These are phyloP conservation scores for Eclectus roratus DNA, from an alignment of 2,113 vertebrate genomes.

Conservation along the genomic window DNA sequence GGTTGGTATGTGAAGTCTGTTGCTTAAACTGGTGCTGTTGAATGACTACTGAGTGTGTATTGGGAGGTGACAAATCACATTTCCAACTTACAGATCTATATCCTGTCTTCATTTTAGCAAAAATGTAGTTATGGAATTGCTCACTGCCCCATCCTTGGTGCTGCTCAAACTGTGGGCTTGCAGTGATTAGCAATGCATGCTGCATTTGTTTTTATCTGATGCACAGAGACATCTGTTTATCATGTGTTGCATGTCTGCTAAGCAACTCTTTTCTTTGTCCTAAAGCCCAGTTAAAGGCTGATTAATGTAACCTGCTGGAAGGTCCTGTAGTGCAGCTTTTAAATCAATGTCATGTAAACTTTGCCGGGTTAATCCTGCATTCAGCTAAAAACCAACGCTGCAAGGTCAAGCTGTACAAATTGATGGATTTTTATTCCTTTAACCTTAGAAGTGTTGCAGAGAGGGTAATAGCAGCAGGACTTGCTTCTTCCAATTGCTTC, in stretches of 20 bases:
- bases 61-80: background rate
- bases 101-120: background rate
- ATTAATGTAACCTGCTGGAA: conserved; percentile 44
- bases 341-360: conserved; percentile 39
- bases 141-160: background rate
- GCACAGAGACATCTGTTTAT: conserved; percentile 57
- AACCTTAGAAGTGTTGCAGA: conserved; percentile 59
- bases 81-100: background rate
- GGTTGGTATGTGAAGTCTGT: background rate
- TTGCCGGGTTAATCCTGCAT: conserved; percentile 50
- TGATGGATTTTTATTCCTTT: conserved; percentile 63
- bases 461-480: conserved; percentile 22
- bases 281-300: conserved; percentile 50
- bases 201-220: conserved; percentile 14
- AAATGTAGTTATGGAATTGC: accelerated
- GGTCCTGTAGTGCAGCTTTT: conserved; percentile 39
- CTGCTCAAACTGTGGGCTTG: background rate
- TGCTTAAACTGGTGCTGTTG: background rate
- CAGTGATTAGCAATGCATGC: background rate
- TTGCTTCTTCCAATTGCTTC: conserved; percentile 37
- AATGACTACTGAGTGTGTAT: accelerated
- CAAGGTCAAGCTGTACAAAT: conserved; percentile 43
- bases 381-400: background rate
- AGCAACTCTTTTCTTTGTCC: conserved; percentile 16
- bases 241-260: conserved; percentile 8